phyloP scores from a whole-genome alignment of 2,888 invertebrate species.

The Acholoe squamosa region DNA sequence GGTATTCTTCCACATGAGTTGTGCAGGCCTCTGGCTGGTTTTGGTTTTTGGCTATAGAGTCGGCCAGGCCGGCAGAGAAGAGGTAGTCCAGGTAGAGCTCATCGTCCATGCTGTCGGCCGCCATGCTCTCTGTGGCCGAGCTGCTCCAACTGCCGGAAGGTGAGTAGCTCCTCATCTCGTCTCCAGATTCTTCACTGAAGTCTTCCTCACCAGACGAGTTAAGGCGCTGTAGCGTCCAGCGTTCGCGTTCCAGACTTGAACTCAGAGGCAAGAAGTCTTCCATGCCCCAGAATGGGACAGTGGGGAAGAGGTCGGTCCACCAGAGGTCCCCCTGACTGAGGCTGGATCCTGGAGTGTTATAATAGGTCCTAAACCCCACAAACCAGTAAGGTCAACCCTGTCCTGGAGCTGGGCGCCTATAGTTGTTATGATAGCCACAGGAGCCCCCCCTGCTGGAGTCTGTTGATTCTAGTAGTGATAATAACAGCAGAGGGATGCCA shows the following conservation, averaged over 20 bases:
- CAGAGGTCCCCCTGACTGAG: neutral
- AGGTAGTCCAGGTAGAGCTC: conserved; percentile 79
- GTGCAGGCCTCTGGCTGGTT: neutral
- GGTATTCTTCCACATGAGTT: neutral
- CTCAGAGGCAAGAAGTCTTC: conserved; percentile 78
- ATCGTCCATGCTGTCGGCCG: conserved; percentile 69
- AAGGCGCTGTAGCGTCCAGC: conserved; percentile 79
- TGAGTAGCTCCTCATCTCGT: conserved; percentile 73
- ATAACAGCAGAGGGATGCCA: neutral
- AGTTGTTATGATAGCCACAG: conserved; percentile 16
- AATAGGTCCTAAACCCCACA: neutral
- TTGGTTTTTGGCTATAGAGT: conserved; percentile 74
- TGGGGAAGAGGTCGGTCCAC: neutral
- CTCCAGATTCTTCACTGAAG: conserved; percentile 68
- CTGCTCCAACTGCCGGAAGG: conserved; percentile 43
- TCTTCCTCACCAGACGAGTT: conserved; percentile 80
- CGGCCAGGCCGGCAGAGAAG: conserved; percentile 79
- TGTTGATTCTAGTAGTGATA: neutral
- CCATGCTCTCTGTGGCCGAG: conserved; percentile 64
- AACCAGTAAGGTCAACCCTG: neutral
- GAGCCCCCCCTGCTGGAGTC: neutral
- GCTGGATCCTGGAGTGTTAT: neutral
- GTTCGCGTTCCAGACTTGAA: conserved; percentile 79
- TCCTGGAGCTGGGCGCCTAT: neutral
- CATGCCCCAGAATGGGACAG: neutral